Base-by-base conservation (phyloP, 2,888 invertebrate species). In the Cryptocephalus primarius region DNA sequence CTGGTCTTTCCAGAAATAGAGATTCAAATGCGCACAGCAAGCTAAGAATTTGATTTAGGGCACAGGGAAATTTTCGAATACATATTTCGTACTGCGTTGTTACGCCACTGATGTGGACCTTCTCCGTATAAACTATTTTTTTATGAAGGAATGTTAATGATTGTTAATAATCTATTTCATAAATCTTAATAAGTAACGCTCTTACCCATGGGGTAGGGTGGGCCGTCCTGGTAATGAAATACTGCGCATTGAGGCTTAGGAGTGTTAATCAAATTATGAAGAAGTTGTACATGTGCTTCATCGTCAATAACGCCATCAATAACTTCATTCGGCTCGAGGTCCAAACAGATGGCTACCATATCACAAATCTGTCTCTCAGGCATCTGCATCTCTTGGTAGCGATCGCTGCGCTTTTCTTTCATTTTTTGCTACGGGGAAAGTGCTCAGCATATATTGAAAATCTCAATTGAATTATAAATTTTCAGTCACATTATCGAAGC, bases 281-380 rank as follows among this genome's bases (percentile, higher is more conserved):
- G 65, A 13, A 78, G 61, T 9, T 80, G 76, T 1, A 84, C 66
- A 57, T 81, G 78, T 45, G 72, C 62, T 46, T 80, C 78, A 41
- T 78, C 76, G 66, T 90, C 90, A 45, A 78, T 74, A 6, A 85
- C 73, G 43, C 85, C 86, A 47, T 86, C 85, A 67, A 83, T 71
- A 2, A 85, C 72, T 53, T 75, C 74, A 31, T 75, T 75, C 9
- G 70, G 54, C n/a, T 76, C 67, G 45, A 73, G 69, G 57, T 76
- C 72, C 50, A 81, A 66, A 55, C 77, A 72, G 32, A 74, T 69
- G 8, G 82, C 80, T 32, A 79, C 79, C 62, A 80, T 76, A 57
- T 84, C 83, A 50, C 88, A 67, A 1, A 88, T 68, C 64, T 81
- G 82, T 50, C 81, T 75, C 61, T 85, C 83, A 44, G 70, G 62